Conservation (phyloP, 2,113 vertebrate genomes). For the human region GRCh38 chr17:20652001-20652500, state of each 20-base stretch:
- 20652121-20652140: conserved; percentile 89
- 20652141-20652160: conserved; percentile 92
- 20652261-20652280: not conserved
- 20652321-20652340: not conserved
- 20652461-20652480: not conserved
- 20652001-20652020: conserved; percentile 99
- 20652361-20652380: not conserved
- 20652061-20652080: conserved; percentile 93
- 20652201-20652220: conserved; percentile 46
- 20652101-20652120: conserved; percentile 90
- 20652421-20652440: not conserved
- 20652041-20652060: conserved; percentile 98
- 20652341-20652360: too few relatives aligned
- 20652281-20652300: not conserved
- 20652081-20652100: conserved; percentile 86
- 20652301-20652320: not conserved
- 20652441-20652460: not conserved
- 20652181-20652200: not conserved
- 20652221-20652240: conserved; percentile 70
- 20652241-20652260: conserved; percentile 12
- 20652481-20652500: not conserved
- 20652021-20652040: conserved; percentile 96
- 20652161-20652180: conserved; percentile 89
- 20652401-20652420: not conserved
- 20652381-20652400: not conserved